Base-by-base conservation (phyloP, 2,888 invertebrate genomes). In the Hymenopus coronatus region DNA sequence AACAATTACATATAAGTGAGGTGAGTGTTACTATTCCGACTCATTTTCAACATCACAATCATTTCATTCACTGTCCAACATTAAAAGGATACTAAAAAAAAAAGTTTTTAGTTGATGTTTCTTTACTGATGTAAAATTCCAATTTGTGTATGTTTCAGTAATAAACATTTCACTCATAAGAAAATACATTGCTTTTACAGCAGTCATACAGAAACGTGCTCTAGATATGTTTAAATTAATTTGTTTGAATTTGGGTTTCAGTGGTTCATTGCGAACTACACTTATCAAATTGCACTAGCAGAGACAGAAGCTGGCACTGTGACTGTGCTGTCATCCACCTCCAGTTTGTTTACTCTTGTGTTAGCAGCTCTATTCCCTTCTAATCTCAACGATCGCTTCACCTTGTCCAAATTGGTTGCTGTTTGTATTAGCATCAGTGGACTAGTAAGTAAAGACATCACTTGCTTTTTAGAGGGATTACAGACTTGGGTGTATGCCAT, bases 211-310 rank as follows among this genome's bases (percentile, higher is more conserved):
- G n/a, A n/a, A n/a, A n/a, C n/a, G n/a, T n/a, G n/a, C n/a, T n/a
- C n/a, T n/a, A 30, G n/a, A 40, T 1, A 30, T 82, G 46, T 8
- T 88, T 28, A 82, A 14, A 82, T 84, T 33, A 27, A 54, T n/a
- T 28, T 54, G 28, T 27, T 96, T 95, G 88, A 28, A 90, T 89
- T 91, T 91, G 91, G 90, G 91, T 96, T 95, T 87, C 94, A 98
- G 97, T 99, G 99, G 98, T 98, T 99, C 94, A 93, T 97, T 92
- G 98, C 98, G 89, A 98, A 98, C 94, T 98, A 98, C 93, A 96
- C 97, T 89, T 98, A 98, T 94, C 98, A 99, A 93, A 94, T 98
- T 92, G 98, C 98, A 87, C 94, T 99, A 90, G 95, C 96, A 88
- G 95, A 97, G 94, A 97, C 98, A 6, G 96, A 97, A 92, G 96